Base-by-base conservation (phyloP, 35 echinoderm and acorn worm species). In the Anneissia japonica region DNA sequence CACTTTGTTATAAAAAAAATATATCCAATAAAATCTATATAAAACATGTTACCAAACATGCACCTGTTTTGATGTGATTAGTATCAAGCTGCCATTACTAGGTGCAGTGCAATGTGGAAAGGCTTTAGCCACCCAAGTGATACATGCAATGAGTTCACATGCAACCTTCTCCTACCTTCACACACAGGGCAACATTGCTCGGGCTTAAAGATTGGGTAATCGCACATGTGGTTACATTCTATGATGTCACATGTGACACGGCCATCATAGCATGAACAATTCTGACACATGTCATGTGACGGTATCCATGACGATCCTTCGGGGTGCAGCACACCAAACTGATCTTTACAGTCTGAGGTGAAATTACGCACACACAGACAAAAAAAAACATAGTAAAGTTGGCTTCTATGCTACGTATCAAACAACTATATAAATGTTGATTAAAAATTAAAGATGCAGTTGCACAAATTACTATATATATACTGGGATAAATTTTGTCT, bases 121-220 rank as follows among this genome's bases (percentile, higher is more conserved):
- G 51, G 10, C 11, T 64, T 64, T 64, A 23, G 51, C 51, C 51
- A 64, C 2, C 26, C 51, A 12, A n/a, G 51, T 64, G 51, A 9
- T 23, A 23, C 51, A 64, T 64, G 51, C 51, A 64, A 23, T 23
- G 7, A 64, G 51, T 64, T n/a, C n/a, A n/a, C n/a, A n/a, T n/a
- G 7, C 26, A 64, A 64, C 51, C 21, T 64, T 26, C 26, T 9
- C 51, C 51, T 64, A 64, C 51, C 51, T 64, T 97, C 84, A 82
- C 94, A 97, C 36, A 87, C 85, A 36, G 94, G 94, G 72, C 94
- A 97, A 46, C 94, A 97, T 30, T 77, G 76, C 17, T 81, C 76
- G 19, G 89, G 83, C 14, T 81, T 77, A 82, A 82, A 89, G 36
- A 86, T 79, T 17, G 96, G 92, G 91, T 99, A 77, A 0, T 83